These are phyloP conservation scores for Periparus ater DNA, from an alignment of 2,797 vertebrate genomes.

Conservation along the genomic window DNA sequence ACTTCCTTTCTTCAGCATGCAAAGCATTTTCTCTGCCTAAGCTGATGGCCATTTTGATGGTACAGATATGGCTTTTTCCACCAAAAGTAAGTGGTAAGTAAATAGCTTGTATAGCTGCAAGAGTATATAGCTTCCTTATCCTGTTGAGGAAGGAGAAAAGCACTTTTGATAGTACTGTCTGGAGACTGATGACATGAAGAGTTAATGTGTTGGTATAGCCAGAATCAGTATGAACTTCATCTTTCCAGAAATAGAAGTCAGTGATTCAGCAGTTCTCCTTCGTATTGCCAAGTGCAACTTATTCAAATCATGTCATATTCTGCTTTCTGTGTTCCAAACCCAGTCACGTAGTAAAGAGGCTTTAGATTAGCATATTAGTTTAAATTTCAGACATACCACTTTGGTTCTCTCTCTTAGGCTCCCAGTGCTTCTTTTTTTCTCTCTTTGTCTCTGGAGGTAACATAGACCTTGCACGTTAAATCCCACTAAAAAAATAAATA, in stretches of 20 bases:
- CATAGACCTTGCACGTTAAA: neutral
- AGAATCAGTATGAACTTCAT: neutral
- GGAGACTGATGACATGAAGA: neutral
- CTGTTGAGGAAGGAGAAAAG: neutral
- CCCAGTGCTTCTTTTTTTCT: neutral
- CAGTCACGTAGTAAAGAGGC: neutral
- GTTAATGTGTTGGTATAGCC: neutral
- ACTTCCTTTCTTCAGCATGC: slow-evolving; percentile 15
- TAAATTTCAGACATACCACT: neutral
- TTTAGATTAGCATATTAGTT: neutral
- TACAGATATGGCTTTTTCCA: neutral
- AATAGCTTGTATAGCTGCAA: neutral
- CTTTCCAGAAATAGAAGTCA: slow-evolving; percentile 3
- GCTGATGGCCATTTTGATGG: slow-evolving; percentile 7
- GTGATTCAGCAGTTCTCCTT: neutral
- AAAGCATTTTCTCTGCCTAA: slow-evolving; percentile 32
- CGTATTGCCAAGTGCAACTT: neutral
- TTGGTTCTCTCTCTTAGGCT: neutral
- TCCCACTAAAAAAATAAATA: neutral
- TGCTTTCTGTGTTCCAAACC: neutral
- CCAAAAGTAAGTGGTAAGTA: neutral
- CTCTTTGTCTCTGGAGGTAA: neutral
- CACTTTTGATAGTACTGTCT: neutral
- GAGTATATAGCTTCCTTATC: neutral
- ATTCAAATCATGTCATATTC: slow-evolving; percentile 3